Evolutionary conservation across 2,888 invertebrate species (phyloP).

Genomic region (Stegophylla sp.): DNA sequence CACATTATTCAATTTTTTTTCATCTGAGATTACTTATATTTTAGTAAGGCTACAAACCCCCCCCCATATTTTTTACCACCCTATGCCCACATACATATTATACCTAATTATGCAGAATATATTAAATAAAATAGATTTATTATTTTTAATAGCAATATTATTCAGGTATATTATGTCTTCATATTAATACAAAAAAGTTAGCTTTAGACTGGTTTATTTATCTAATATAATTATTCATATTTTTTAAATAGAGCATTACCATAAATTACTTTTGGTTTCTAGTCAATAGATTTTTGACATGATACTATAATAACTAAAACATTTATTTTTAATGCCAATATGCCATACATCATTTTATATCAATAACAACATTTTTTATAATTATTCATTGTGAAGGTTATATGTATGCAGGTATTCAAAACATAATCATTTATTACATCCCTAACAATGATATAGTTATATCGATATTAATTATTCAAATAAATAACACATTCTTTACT

Average conservation of each 20-base stretch:
- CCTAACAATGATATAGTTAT: conserved; percentile 23
- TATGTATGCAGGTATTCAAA: conserved; percentile 2
- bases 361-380: conserved; percentile 17
- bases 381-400: conserved; percentile 19
- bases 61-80: too few relatives aligned
- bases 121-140: too few relatives aligned
- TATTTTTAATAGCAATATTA: too few relatives aligned
- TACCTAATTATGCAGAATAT: too few relatives aligned
- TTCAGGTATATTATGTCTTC: too few relatives aligned
- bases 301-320: conserved; percentile 13
- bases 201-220: neutral
- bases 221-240: neutral
- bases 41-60: too few relatives aligned
- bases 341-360: conserved; percentile 23
- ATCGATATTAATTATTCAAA: neutral
- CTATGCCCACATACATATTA: too few relatives aligned
- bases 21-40: too few relatives aligned
- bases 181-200: too few relatives aligned
- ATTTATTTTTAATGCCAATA: conserved; percentile 16
- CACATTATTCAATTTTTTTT: too few relatives aligned
- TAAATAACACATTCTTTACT: conserved; percentile 5
- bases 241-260: conserved; percentile 15
- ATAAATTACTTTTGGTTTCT: conserved; percentile 31
- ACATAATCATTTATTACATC: conserved; percentile 16
- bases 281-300: conserved; percentile 12